A percentile compares a stretch with the other conserved stretches of the same genome.
Evolutionary conservation across 2,888 invertebrate species (phyloP).

Genomic region (Stenchaetothrips biformis): DNA sequence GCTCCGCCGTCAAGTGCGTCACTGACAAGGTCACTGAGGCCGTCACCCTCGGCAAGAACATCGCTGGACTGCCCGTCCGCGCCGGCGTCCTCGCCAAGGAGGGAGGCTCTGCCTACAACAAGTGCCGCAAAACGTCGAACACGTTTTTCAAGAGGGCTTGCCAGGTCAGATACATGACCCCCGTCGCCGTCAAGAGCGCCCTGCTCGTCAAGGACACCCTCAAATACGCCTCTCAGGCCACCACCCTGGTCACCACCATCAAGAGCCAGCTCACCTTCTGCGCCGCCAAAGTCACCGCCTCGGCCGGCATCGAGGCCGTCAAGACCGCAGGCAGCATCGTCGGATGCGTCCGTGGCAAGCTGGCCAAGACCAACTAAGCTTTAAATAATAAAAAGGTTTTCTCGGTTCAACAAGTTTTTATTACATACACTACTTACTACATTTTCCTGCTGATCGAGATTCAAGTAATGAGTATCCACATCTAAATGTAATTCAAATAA

Average conservation of each 20-base stretch:
- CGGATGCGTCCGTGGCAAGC: neutral
- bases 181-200: neutral
- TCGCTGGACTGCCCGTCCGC: neutral
- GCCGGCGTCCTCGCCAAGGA: neutral
- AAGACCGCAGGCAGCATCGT: neutral
- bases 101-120: neutral
- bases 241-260: neutral
- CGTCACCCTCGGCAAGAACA: neutral
- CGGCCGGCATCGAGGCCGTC: neutral
- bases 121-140: neutral
- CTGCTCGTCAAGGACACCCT: neutral
- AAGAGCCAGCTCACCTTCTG: neutral
- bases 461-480: no score
- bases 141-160: neutral
- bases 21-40: neutral
- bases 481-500: neutral
- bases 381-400: neutral
- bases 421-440: no score
- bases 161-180: neutral
- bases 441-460: no score
- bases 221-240: neutral
- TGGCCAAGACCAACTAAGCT: neutral
- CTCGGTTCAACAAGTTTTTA: neutral
- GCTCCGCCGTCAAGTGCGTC: neutral
- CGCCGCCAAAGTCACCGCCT: neutral